A percentile compares a stretch with the other conserved stretches of the same genome.
These are phyloP conservation scores for Leptocoma aspasia DNA, from an alignment of 2,113 vertebrate species.

Conservation along the genomic window DNA sequence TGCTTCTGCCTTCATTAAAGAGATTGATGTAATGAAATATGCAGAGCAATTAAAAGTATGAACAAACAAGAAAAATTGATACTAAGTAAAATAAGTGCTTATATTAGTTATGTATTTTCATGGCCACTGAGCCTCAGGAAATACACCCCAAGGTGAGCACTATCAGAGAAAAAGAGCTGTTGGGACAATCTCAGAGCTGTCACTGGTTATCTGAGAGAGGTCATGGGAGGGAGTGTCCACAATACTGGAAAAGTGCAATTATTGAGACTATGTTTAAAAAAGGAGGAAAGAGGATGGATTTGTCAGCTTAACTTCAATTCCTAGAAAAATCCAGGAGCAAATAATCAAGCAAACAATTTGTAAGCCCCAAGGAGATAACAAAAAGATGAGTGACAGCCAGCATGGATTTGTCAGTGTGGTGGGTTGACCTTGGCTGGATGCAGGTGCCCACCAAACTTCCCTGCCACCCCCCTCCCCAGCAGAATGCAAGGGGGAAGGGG, in stretches of 20 bases:
- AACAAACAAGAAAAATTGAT: not conserved
- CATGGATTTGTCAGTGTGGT: slow-evolving; percentile 10
- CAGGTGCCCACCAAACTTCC: not conserved
- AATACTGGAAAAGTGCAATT: slow-evolving; percentile 6
- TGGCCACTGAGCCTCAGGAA: not conserved
- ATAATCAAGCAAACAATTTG: slow-evolving; percentile 46
- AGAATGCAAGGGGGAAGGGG: not conserved
- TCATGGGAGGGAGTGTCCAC: not conserved
- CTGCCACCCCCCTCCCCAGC: not conserved
- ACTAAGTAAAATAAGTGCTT: not conserved
- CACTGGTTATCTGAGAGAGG: not conserved
- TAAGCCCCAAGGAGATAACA: slow-evolving; percentile 35
- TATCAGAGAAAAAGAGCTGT: not conserved
- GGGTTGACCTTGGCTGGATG: not conserved
- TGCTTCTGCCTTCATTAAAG: not conserved
- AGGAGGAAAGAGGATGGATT: not conserved
- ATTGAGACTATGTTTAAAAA: slow-evolving; percentile 4
- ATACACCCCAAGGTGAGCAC: not conserved
- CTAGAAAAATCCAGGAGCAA: slow-evolving; percentile 47
- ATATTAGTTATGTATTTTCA: not conserved
- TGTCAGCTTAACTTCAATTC: slow-evolving; percentile 54
- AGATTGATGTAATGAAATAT: not conserved
- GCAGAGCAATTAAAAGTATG: not conserved
- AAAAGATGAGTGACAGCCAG: slow-evolving; percentile 49
- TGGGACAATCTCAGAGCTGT: slow-evolving; percentile 6